Percentiles rank a stretch among this genome's conserved stretches.
Conservation (phyloP, 2,113 vertebrate genomes). For the Plecturocebus donacophilus region DNA sequence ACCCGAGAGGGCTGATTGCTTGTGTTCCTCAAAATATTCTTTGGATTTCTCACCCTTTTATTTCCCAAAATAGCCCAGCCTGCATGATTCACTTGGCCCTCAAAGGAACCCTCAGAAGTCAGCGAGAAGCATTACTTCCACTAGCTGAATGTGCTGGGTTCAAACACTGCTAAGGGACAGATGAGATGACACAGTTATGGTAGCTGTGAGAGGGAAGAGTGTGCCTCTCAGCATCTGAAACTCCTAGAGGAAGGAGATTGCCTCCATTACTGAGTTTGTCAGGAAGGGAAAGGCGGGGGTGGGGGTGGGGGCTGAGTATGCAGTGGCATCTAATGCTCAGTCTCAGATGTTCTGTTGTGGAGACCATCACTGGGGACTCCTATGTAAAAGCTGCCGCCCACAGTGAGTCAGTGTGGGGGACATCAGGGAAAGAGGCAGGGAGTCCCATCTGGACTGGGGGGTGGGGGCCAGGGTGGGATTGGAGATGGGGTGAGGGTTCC, state of each 20-base stretch:
- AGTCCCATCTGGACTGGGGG: not conserved
- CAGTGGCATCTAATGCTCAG: not conserved
- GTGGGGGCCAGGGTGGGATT: not conserved
- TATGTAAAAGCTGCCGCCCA: not conserved
- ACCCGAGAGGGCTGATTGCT: not conserved
- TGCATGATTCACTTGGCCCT: not conserved
- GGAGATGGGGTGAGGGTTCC: not conserved
- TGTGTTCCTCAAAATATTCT: constrained; percentile 36
- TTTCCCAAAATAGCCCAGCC: not conserved
- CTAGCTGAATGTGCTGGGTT: not conserved
- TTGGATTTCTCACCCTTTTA: constrained; percentile 1
- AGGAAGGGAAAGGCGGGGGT: not conserved
- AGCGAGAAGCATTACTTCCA: not conserved
- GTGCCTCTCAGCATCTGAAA: not conserved
- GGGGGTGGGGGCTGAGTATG: accelerated
- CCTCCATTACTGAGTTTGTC: not conserved
- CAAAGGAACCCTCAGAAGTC: not conserved
- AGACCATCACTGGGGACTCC: not conserved
- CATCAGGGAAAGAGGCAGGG: no score
- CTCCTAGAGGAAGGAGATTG: not conserved
- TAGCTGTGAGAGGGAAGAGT: accelerated
- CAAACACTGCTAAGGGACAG: not conserved
- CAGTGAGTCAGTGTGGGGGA: not conserved
- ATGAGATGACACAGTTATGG: accelerated
- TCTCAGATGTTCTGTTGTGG: not conserved